A percentile compares a stretch with the other conserved stretches of the same genome.
These are phyloP conservation scores for Clitarchus hookeri DNA, from an alignment of 2,888 invertebrate species.

Conservation along the genomic window DNA sequence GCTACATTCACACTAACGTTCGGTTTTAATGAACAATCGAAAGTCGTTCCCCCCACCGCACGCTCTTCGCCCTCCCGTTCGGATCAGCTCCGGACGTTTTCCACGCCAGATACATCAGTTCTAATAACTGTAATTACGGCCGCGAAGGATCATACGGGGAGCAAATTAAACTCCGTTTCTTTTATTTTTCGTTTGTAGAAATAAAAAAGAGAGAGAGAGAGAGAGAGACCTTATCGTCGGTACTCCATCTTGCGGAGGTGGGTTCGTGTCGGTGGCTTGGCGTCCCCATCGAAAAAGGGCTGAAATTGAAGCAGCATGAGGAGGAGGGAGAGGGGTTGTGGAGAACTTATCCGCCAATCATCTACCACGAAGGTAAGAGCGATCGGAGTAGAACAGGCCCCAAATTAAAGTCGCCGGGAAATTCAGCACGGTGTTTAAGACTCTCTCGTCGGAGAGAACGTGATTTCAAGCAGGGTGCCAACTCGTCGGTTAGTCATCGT, in stretches of 20 bases:
- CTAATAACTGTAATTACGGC: conserved; percentile 6
- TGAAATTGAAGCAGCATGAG: background rate
- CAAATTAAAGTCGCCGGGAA: background rate
- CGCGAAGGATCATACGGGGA: background rate
- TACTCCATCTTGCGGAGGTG: background rate
- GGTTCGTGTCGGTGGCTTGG: background rate
- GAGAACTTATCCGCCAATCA: conserved; percentile 14
- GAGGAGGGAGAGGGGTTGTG: background rate
- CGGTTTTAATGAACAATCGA: background rate
- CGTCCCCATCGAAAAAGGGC: background rate
- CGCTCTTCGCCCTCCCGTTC: background rate
- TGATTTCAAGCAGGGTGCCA: background rate
- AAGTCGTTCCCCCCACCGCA: background rate
- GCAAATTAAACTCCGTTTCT: conserved; percentile 1
- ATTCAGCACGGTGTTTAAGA: conserved; percentile 3
- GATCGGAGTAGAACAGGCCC: background rate
- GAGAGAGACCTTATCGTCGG: background rate
- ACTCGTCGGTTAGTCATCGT: background rate
- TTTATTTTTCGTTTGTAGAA: background rate
- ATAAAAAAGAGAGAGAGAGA: background rate
- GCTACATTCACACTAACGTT: background rate
- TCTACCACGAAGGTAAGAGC: background rate
- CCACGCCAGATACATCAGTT: background rate
- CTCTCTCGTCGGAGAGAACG: background rate
- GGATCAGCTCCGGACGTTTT: background rate